Conservation (phyloP, 1,140 invertebrate genomes). For the Danaus plexippus region DNA sequence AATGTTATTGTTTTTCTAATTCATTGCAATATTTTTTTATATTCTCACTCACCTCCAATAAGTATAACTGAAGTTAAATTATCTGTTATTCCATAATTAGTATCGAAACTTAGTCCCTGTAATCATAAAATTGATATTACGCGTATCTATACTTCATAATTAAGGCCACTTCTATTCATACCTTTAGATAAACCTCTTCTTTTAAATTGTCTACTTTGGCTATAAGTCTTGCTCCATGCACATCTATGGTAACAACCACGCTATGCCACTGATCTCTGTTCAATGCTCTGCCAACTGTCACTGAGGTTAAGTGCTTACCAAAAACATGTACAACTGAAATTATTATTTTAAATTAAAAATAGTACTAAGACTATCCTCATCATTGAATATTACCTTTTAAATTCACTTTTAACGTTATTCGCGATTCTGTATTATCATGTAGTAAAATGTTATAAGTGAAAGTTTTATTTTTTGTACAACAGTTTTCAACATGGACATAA, state of each 20-base stretch:
- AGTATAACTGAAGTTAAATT: constrained; percentile 89
- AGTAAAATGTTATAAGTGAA: too few relatives aligned
- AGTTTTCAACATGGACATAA: too few relatives aligned
- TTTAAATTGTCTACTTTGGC: constrained; percentile 87
- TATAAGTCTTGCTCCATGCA: constrained; percentile 83
- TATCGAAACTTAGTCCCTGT: constrained; percentile 81
- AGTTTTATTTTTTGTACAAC: too few relatives aligned
- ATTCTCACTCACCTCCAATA: constrained; percentile 81
- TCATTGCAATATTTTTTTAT: too few relatives aligned
- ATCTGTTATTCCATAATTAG: constrained; percentile 86
- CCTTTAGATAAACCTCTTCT: constrained; percentile 82
- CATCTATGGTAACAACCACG: constrained; percentile 85
- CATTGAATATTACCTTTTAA: too few relatives aligned
- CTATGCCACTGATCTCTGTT: constrained; percentile 93
- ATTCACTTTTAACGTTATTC: too few relatives aligned
- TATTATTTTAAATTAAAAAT: too few relatives aligned
- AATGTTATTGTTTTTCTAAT: too few relatives aligned
- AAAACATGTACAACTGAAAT: constrained; percentile 86
- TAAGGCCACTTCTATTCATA: constrained; percentile 17
- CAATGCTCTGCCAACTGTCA: constrained; percentile 89
- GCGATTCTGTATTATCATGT: too few relatives aligned
- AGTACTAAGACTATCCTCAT: too few relatives aligned
- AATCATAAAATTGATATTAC: constrained; percentile 14
- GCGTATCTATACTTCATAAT: not conserved
- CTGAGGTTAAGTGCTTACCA: constrained; percentile 86